Evolutionary conservation across 2,888 invertebrate genomes (phyloP).

Genomic region (Bembecia ichneumoniformis): DNA sequence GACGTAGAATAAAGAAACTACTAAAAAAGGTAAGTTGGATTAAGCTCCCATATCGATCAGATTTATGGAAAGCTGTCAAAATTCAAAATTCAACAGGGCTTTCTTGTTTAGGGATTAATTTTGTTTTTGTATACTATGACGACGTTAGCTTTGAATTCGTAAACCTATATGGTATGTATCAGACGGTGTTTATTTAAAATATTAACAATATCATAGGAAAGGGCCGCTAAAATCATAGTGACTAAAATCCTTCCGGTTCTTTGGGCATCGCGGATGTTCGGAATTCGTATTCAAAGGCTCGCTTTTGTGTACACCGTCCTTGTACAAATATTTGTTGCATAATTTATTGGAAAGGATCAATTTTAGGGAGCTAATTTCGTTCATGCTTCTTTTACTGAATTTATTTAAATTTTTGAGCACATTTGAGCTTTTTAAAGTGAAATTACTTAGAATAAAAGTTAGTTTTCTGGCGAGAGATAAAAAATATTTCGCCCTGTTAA

Average conservation of each 20-base stretch:
- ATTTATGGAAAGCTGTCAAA: not conserved
- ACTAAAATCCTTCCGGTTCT: conserved; percentile 55
- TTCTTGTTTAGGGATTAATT: not conserved
- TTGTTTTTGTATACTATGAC: not conserved
- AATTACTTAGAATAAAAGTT: too few relatives aligned
- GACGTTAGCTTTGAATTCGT: not conserved
- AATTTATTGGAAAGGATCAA: too few relatives aligned
- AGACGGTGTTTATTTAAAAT: conserved; percentile 31
- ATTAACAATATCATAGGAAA: conserved; percentile 25
- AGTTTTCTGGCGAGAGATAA: too few relatives aligned
- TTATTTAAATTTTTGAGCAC: too few relatives aligned
- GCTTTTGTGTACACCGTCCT: conserved; percentile 37
- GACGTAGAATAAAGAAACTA: too few relatives aligned
- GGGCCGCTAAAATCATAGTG: conserved; percentile 14
- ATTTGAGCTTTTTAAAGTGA: too few relatives aligned
- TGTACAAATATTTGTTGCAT: conserved; percentile 49
- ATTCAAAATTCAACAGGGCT: not conserved
- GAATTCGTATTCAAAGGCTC: conserved; percentile 41
- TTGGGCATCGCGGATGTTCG: conserved; percentile 44
- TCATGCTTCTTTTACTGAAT: too few relatives aligned
- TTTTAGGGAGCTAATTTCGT: too few relatives aligned
- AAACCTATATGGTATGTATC: not conserved
- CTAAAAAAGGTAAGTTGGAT: too few relatives aligned
- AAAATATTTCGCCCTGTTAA: too few relatives aligned
- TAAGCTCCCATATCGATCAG: not conserved